Base-by-base conservation (phyloP, 2,888 invertebrate species). In the Erpobdella octoculata region DNA sequence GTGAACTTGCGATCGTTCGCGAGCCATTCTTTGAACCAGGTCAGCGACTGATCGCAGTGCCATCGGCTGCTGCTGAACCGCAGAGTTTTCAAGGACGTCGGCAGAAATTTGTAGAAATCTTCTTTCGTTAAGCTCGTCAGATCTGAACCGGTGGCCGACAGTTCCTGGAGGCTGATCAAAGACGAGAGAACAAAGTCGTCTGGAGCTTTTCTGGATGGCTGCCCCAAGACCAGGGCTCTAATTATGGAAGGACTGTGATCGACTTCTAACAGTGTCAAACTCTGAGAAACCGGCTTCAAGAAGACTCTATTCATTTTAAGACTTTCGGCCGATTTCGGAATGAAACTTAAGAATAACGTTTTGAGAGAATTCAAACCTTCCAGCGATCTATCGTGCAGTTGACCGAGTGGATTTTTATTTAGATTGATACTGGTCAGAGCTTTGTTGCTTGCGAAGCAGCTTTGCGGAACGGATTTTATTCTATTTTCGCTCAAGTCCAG, bases 11-110 rank as follows among this genome's bases (percentile, higher is more conserved):
- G 71, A 15, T 58, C 36, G 12, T 74, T 71, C 28, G 46, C 53
- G 46, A 76, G 61, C 74, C 74, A 76, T 65, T 76, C 71, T 36
- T 73, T 64, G 37, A 76, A 73, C 76, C 76, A 76, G 31, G 75
- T 46, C 71, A 76, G 59, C 12, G 71, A 65, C 25, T 58, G 72
- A 71, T 76, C 76, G 37, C 76, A 76, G 64, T 75, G 76, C 76
- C 76, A 76, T 28, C 73, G 37, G 9, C 53, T 59, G 58, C 71
- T 72, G 15, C 74, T 69, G 9, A 75, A n/a, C n/a, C 74, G 73
- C 8, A 75, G 38, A 64, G 64, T 67, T 18, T 31, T 38, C 25
- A 76, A 61, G 33, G 62, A 37, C 5, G 73, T 68, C 33, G 74
- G 73, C 25, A 66, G 36, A 37, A 66, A 28, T 5, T 31, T 66